Evolutionary conservation across 2,888 invertebrate genomes (phyloP).

Genomic region (Dexiosoma caninum): DNA sequence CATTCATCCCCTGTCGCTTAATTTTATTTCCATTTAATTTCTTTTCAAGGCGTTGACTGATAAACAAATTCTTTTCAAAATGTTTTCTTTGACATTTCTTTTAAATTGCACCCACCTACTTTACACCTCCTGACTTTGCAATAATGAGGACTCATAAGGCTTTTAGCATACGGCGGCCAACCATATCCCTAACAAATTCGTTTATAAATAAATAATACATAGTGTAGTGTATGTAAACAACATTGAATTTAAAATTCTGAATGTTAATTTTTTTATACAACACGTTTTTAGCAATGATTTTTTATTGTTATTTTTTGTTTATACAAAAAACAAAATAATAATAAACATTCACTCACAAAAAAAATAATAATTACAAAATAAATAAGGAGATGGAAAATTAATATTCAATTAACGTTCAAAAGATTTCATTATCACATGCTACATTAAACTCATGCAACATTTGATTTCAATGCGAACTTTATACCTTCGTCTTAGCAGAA

Average conservation of each 20-base stretch:
- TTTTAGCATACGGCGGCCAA: not conserved
- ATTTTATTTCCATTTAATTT: not conserved
- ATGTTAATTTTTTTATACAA: not conserved
- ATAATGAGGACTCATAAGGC: not conserved
- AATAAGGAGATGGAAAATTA: constrained; percentile 11
- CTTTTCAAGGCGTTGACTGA: not conserved
- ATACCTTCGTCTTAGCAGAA: not conserved
- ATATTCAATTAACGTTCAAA: constrained; percentile 49
- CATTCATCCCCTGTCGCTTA: constrained; percentile 25
- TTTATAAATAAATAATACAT: constrained; percentile 7
- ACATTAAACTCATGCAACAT: constrained; percentile 36
- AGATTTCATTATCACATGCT: constrained; percentile 49
- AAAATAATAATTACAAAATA: not conserved
- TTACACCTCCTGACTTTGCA: not conserved
- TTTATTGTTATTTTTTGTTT: not conserved
- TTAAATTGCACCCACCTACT: not conserved
- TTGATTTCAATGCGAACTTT: not conserved
- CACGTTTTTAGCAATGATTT: not conserved
- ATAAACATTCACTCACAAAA: not conserved
- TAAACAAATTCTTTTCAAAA: not conserved
- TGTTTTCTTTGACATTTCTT: not conserved
- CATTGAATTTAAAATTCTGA: not conserved
- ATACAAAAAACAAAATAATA: not conserved
- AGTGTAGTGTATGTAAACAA: not conserved
- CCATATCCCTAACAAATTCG: not conserved